A percentile compares a stretch with the other conserved stretches of the same genome.
phyloP scores from a whole-genome alignment of 2,113 vertebrate genomes.

The Emydura subglobosa region DNA sequence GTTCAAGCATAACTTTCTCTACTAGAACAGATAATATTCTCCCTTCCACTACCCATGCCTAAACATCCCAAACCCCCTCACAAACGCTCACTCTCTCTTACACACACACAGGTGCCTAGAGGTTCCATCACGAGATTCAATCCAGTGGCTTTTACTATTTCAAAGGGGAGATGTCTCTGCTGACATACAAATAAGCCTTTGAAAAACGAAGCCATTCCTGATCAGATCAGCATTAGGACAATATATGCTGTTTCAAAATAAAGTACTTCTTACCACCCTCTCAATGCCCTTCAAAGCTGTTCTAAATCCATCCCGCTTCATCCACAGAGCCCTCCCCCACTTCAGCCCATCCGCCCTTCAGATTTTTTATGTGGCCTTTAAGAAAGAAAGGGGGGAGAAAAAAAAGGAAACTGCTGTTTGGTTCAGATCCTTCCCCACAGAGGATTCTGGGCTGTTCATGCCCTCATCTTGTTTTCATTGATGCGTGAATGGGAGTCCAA shows the following conservation, averaged over 20 bases:
- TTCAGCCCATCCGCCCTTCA: constrained; percentile 39
- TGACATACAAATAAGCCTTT: constrained; percentile 15
- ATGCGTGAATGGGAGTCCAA: not conserved
- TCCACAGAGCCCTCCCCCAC: not conserved
- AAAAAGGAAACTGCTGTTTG: not conserved
- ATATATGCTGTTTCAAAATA: constrained; percentile 18
- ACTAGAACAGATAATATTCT: not conserved
- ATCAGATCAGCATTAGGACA: not conserved
- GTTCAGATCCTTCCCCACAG: not conserved
- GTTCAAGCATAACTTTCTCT: not conserved
- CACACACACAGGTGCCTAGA: not conserved
- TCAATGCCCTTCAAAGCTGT: constrained; percentile 42
- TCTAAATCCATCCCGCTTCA: constrained; percentile 52
- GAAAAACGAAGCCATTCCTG: constrained; percentile 8
- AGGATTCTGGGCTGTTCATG: constrained; percentile 12
- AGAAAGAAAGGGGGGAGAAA: not conserved
- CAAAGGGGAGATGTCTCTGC: not conserved
- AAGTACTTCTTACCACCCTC: not conserved
- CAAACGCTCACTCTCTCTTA: not conserved
- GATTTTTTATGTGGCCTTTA: not conserved
- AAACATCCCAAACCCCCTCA: too few species aligned
- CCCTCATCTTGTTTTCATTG: constrained; percentile 10
- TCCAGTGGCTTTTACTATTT: not conserved
- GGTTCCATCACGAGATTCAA: not conserved
- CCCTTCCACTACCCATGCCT: not conserved